phyloP scores from a whole-genome alignment of 2,113 vertebrate species.

The Ochotona princeps region DNA sequence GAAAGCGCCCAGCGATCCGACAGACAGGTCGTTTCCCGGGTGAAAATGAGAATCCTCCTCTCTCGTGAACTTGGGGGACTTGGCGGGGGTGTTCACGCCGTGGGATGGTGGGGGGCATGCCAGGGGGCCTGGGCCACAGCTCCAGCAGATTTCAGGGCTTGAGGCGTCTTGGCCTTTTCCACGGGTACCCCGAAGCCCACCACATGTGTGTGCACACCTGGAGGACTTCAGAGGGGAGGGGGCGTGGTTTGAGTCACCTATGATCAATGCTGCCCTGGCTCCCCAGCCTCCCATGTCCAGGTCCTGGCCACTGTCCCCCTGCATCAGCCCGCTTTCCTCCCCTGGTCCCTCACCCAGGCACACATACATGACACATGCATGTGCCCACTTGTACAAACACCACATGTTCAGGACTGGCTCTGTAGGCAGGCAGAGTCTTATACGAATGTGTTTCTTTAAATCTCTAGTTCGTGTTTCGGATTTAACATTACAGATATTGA shows the following conservation, averaged over 20 bases:
- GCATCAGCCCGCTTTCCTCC: neutral
- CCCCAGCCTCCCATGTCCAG: neutral
- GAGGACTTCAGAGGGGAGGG: neutral
- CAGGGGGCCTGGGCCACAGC: neutral
- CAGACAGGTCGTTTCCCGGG: conserved; percentile 76
- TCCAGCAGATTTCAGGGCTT: neutral
- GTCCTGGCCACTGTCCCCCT: neutral
- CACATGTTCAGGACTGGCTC: neutral
- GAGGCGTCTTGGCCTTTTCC: neutral
- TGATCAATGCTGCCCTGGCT: no score
- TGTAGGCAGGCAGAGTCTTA: neutral
- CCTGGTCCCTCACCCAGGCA: neutral
- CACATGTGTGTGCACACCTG: no score
- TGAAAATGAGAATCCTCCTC: conserved; percentile 79
- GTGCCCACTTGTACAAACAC: no score
- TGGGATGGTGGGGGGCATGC: neutral
- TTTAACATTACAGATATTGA: neutral
- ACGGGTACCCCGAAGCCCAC: neutral
- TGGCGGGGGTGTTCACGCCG: neutral
- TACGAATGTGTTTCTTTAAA: neutral
- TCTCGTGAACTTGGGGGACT: conserved; percentile 61
- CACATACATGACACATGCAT: neutral
- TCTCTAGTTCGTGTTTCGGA: neutral
- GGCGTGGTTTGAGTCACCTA: neutral
- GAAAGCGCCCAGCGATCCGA: conserved; percentile 25